phyloP scores from a whole-genome alignment of 2,113 vertebrate genomes.

The Campylomormyrus numenius region DNA sequence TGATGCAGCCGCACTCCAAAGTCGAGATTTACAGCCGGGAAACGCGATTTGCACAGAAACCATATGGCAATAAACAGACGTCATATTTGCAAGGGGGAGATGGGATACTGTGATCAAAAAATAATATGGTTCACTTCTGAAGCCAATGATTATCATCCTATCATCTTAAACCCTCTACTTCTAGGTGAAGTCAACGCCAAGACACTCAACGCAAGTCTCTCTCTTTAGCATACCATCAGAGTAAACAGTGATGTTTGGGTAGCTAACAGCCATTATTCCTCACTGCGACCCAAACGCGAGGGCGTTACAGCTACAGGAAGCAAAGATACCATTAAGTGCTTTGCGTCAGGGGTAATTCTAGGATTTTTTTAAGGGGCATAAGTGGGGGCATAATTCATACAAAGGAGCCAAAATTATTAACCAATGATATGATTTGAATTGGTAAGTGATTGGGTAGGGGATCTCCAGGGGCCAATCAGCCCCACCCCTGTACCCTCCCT shows the following conservation, averaged over 20 bases:
- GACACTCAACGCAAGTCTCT: background rate
- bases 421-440: background rate
- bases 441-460: background rate
- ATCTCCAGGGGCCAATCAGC: background rate
- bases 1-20: slow-evolving; percentile 19
- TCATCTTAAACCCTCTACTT: background rate
- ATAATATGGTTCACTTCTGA: slow-evolving; percentile 23
- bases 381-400: background rate
- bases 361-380: background rate
- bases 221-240: background rate
- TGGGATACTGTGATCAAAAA: slow-evolving; percentile 31
- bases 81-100: slow-evolving; percentile 18
- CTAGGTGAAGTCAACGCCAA: slow-evolving; percentile 4
- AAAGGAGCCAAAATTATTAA: background rate
- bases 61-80: slow-evolving; percentile 23
- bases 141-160: slow-evolving; percentile 25
- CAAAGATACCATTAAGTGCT: background rate
- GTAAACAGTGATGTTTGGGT: slow-evolving; percentile 1
- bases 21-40: slow-evolving; percentile 16
- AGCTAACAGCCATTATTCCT: background rate
- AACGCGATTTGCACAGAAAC: slow-evolving; percentile 26
- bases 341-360: background rate
- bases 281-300: background rate
- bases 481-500: background rate
- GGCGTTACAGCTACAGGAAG: background rate